phyloP scores from a whole-genome alignment of 2,888 invertebrate species.

The Callosobruchus maculatus region DNA sequence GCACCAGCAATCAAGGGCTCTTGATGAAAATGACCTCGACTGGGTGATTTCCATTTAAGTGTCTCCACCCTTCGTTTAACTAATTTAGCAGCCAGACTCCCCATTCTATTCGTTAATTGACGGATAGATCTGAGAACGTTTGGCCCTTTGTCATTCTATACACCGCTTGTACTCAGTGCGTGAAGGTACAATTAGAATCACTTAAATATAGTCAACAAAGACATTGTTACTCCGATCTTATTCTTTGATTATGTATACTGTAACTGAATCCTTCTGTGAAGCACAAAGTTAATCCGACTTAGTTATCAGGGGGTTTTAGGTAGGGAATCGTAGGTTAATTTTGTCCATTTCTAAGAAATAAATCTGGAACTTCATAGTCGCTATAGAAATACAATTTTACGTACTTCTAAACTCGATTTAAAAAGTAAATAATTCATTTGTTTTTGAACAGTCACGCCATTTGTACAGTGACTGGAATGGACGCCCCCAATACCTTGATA shows the following conservation, averaged over 20 bases:
- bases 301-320: no score
- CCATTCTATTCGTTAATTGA: constrained; percentile 24
- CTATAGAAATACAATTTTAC: no score
- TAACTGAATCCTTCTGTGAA: no score
- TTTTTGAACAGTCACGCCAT: no score
- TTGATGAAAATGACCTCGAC: constrained; percentile 35
- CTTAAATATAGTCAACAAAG: not conserved
- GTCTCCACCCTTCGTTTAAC: constrained; percentile 27
- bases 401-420: no score
- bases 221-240: not conserved
- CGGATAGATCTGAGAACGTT: constrained; percentile 10
- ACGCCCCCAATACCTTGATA: no score
- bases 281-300: no score
- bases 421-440: no score
- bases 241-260: not conserved
- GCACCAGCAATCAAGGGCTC: constrained; percentile 14
- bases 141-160: not conserved
- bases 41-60: constrained; percentile 25
- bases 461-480: no score
- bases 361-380: no score
- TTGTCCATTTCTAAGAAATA: no score
- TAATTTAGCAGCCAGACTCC: constrained; percentile 24
- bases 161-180: not conserved
- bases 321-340: no score
- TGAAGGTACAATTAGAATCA: not conserved